A percentile compares a stretch with the other conserved stretches of the same genome.
phyloP scores from a whole-genome alignment of 2,113 vertebrate species.

The Siniperca knerii region DNA sequence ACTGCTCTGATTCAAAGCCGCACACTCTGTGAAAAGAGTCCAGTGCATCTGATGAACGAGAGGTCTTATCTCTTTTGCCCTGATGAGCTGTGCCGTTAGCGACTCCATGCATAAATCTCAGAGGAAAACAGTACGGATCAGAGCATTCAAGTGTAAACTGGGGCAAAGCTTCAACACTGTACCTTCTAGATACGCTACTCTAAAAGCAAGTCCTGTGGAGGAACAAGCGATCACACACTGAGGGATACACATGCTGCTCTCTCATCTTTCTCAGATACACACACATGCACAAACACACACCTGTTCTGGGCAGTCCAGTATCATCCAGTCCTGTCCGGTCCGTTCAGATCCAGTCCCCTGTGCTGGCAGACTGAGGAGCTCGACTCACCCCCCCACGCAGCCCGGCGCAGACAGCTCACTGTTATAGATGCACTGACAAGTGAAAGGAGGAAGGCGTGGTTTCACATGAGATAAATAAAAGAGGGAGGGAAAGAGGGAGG shows the following conservation, averaged over 20 bases:
- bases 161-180: slow-evolving; percentile 77
- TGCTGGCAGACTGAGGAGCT: slow-evolving; percentile 69
- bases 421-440: slow-evolving; percentile 85
- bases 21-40: slow-evolving; percentile 33
- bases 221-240: slow-evolving; percentile 44
- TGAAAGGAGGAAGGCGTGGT: slow-evolving; percentile 84
- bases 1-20: slow-evolving; percentile 44
- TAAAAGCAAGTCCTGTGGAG: slow-evolving; percentile 65
- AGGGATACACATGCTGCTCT: slow-evolving; percentile 47
- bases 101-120: slow-evolving; percentile 72
- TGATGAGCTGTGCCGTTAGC: slow-evolving; percentile 56
- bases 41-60: slow-evolving; percentile 34
- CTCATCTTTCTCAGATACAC: slow-evolving; percentile 36
- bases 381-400: slow-evolving; percentile 75
- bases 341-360: slow-evolving; percentile 57
- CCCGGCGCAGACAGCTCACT: slow-evolving; percentile 80
- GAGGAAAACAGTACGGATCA: slow-evolving; percentile 66
- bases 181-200: slow-evolving; percentile 64
- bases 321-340: slow-evolving; percentile 64
- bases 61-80: slow-evolving; percentile 59
- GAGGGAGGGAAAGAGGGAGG: slow-evolving; percentile 80
- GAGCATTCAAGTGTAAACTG: slow-evolving; percentile 82
- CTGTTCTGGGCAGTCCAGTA: slow-evolving; percentile 68
- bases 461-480: slow-evolving; percentile 82
- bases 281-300: slow-evolving; percentile 56